These are phyloP conservation scores for Orientallactaga bullata DNA, from an alignment of 2,113 vertebrate species.

Conservation along the genomic window DNA sequence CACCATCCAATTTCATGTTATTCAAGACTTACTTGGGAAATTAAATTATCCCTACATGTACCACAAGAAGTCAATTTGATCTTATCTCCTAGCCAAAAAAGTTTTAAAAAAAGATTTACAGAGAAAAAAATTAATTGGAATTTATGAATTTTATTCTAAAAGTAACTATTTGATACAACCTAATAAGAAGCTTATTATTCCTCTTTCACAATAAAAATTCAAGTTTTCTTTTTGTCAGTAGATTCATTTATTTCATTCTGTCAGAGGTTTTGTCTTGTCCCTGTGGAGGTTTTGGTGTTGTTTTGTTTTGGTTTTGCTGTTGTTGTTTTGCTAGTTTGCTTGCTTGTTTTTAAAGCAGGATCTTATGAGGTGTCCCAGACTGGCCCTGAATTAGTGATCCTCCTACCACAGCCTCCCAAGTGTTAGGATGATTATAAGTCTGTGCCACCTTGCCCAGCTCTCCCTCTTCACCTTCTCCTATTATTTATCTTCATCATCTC, in stretches of 20 bases:
- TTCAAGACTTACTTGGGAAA: not conserved
- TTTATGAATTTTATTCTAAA: not conserved
- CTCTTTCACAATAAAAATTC: too few relatives aligned
- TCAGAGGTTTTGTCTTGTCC: not conserved
- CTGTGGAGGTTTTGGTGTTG: too few relatives aligned
- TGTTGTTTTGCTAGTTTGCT: too few relatives aligned
- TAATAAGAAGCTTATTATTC: not conserved
- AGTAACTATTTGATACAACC: not conserved
- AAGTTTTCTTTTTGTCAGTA: not conserved
- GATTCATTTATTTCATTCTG: not conserved
- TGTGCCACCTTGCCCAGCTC: not conserved
- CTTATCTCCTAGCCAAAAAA: not conserved
- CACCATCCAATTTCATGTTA: not conserved
- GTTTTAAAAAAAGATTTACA: not conserved
- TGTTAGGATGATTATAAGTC: too few relatives aligned
- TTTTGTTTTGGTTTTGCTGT: not conserved
- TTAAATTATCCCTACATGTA: not conserved
- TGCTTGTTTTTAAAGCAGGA: not conserved
- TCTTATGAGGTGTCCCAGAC: not conserved
- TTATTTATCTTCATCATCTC: too few relatives aligned
- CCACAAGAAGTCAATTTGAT: not conserved
- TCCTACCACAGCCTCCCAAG: not conserved
- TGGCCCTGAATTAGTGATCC: not conserved
- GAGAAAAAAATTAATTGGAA: not conserved
- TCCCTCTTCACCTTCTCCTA: too few relatives aligned